Evolutionary conservation across 2,888 invertebrate species (phyloP), one percentile per base, ranked within the genome.

Genomic region (Hydrotaea diabolus): DNA sequence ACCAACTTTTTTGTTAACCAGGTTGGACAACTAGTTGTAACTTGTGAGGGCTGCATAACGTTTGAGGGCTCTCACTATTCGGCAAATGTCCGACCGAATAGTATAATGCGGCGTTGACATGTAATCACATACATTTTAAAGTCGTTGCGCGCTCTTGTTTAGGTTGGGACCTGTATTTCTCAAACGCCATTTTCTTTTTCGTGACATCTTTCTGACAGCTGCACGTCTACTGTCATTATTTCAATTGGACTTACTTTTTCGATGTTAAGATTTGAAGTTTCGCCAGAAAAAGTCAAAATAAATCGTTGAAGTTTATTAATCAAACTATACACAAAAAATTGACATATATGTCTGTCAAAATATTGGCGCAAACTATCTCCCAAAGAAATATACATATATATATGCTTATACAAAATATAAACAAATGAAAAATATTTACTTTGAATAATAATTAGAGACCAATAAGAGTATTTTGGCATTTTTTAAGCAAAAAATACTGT

Each of bases 231-330:
- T 84, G 83, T 77, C 81, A 80, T 77, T 36, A 66, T 62, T 39
- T 9, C 26, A 71, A 74, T 53, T 69, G 36, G 69, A 66, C 69
- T 13, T 84, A 59, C 71, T 78, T 62, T 66, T 69, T 72, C 64
- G 49, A 43, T 74, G 64, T 71, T 9, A 43, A 80, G 66, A 36
- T 59, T 86, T 86, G 87, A 87, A 87, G 87, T 86, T 86, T 87
- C 66, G 26, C 21, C 62, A 72, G 57, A 81, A 39, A 80, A 83
- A 83, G 80, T 83, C 72, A 84, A 62, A 77, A 80, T 86, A 87
- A 85, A 77, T 82, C 83, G n/a, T 86, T 87, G 86, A 86, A 86
- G 85, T 85, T 31, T 31, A 85, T 86, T 87, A 84, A 86, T 82
- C 80, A 85, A 86, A 80, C 7, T 31, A 31, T 31, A 82, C 77